Evolutionary conservation across 2,888 invertebrate species (phyloP).

Genomic region (Harpalus rufipes): DNA sequence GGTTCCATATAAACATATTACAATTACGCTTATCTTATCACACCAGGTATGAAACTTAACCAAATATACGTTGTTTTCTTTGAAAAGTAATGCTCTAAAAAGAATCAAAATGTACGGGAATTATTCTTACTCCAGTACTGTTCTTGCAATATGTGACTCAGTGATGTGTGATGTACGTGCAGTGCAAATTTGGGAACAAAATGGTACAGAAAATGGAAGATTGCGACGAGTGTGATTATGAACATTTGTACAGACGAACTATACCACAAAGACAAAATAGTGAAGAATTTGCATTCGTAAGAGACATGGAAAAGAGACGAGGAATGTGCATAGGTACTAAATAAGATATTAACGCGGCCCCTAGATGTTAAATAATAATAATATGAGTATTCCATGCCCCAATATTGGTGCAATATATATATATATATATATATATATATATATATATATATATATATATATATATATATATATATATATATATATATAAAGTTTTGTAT

Average conservation of each 20-base stretch:
- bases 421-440: no score
- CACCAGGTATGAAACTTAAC: not conserved
- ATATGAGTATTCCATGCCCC: no score
- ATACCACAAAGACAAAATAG: not conserved
- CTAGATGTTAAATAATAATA: no score
- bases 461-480: no score
- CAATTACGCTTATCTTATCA: constrained; percentile 36
- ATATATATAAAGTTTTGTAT: no score
- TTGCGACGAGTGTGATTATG: constrained; percentile 9
- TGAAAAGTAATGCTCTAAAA: not conserved
- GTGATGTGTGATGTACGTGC: not conserved
- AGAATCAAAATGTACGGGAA: constrained; percentile 14
- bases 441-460: no score
- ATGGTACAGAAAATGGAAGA: constrained; percentile 20
- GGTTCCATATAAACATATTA: not conserved
- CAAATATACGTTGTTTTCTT: constrained; percentile 1
- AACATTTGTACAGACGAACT: constrained; percentile 9
- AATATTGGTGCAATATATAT: no score
- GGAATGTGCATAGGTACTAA: constrained; percentile 30
- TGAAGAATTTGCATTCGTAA: not conserved
- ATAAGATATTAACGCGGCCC: not conserved
- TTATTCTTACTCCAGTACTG: constrained; percentile 1
- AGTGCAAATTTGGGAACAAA: not conserved
- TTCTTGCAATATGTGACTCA: not conserved
- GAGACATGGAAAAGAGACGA: constrained; percentile 31